A percentile compares a stretch with the other conserved stretches of the same genome.
phyloP scores from a whole-genome alignment of 2,113 vertebrate species.

The Candoia aspera region DNA sequence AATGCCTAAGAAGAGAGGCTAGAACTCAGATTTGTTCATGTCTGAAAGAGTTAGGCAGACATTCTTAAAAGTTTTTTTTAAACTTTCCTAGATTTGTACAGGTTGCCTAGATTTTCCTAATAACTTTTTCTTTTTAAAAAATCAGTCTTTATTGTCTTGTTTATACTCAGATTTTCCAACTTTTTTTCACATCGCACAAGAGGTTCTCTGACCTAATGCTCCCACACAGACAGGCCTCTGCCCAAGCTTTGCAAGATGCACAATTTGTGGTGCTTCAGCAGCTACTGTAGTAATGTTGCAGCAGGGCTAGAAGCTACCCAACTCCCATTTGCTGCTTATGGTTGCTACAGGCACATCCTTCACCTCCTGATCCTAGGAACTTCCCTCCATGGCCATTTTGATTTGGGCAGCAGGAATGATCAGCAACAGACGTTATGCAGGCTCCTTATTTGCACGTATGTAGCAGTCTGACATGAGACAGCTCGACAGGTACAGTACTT shows the following conservation, averaged over 20 bases:
- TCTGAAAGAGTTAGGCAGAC: neutral
- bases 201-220: neutral
- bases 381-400: neutral
- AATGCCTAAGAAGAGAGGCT: neutral
- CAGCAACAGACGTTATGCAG: neutral
- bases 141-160: neutral
- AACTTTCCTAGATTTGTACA: neutral
- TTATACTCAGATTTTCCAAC: neutral
- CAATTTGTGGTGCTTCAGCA: neutral
- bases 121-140: neutral
- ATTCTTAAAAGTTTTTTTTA: neutral
- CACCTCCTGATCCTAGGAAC: neutral
- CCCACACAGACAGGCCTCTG: neutral
- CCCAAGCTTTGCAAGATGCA: neutral
- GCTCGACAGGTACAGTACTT: neutral
- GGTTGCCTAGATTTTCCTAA: neutral
- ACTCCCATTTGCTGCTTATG: neutral
- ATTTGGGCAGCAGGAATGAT: neutral
- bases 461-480: neutral
- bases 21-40: too few species aligned
- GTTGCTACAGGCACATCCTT: neutral
- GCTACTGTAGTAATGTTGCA: neutral
- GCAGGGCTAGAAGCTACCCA: neutral
- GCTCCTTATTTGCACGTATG: neutral
- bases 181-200: neutral